Percentiles rank a stretch among this genome's conserved stretches.
These are phyloP conservation scores for Nudaria mundana DNA, from an alignment of 2,888 invertebrate genomes.

Conservation along the genomic window DNA sequence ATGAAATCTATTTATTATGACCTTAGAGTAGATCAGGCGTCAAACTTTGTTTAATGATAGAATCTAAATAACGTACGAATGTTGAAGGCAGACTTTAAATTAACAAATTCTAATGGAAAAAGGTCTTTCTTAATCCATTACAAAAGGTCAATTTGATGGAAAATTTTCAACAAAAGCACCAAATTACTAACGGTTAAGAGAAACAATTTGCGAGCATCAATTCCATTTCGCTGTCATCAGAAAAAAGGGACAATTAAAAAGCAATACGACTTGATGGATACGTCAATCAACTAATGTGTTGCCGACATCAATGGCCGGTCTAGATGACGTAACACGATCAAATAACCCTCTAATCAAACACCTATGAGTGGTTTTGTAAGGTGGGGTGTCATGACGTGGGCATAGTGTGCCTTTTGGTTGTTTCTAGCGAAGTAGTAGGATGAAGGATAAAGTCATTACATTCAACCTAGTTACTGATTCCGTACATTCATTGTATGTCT, in stretches of 20 bases:
- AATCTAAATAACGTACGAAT: too few species aligned
- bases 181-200: not conserved
- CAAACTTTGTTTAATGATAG: too few species aligned
- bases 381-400: constrained; percentile 1
- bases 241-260: constrained; percentile 28
- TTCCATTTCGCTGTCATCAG: constrained; percentile 10
- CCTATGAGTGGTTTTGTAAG: constrained; percentile 5
- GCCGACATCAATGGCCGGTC: constrained; percentile 17
- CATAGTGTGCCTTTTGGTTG: not conserved
- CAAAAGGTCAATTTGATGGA: not conserved
- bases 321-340: constrained; percentile 27
- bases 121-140: not conserved
- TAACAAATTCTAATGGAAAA: too few species aligned
- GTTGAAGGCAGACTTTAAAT: too few species aligned
- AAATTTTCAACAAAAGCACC: not conserved
- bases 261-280: constrained; percentile 26
- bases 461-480: too few species aligned
- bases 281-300: constrained; percentile 35
- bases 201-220: constrained; percentile 7
- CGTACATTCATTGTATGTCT: too few species aligned
- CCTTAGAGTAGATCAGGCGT: too few species aligned
- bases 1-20: too few species aligned
- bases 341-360: constrained; percentile 23
- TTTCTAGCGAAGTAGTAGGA: not conserved
- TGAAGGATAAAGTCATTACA: too few species aligned